Percentiles rank a stretch among this genome's conserved stretches.
Conservation (phyloP, 2,113 vertebrate species). For the Ovibos moschatus region DNA sequence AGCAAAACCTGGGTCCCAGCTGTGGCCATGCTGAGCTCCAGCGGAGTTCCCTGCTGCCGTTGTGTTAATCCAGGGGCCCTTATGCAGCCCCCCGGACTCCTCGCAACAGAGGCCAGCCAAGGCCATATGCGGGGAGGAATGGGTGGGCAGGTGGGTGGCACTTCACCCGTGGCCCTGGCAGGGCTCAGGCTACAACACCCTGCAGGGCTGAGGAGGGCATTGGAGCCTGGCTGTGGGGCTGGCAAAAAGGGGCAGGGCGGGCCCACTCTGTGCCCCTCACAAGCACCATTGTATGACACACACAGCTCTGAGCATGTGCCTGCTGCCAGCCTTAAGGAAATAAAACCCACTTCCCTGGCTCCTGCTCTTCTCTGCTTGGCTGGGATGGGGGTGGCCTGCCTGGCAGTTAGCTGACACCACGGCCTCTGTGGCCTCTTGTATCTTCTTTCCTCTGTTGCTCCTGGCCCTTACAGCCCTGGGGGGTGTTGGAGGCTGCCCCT, state of each 20-base stretch:
- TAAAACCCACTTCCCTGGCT: neutral
- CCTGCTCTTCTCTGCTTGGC: neutral
- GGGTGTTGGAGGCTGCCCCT: too few species aligned
- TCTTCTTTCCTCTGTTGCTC: accelerated
- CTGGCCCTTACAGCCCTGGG: too few species aligned
- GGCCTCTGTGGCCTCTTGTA: accelerated
- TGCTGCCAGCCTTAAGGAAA: neutral
- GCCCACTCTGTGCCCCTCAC: accelerated
- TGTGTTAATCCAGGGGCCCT: neutral
- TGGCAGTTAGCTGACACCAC: accelerated
- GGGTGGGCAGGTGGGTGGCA: neutral
- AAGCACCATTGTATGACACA: accelerated
- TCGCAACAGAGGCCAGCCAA: accelerated
- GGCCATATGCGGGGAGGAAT: too few species aligned
- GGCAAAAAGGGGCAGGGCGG: accelerated
- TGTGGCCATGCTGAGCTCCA: neutral
- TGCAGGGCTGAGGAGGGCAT: neutral
- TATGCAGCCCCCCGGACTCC: too few species aligned
- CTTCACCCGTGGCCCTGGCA: neutral
- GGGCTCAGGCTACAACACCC: neutral
- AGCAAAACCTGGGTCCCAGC: neutral
- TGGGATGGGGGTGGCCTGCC: neutral
- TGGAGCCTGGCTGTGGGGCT: neutral
- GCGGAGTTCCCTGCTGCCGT: neutral
- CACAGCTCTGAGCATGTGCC: neutral